Evolutionary conservation across 2,797 vertebrate species (phyloP), one percentile per base, ranked within the genome.

Genomic region (Melanotaenia maccullochi): DNA sequence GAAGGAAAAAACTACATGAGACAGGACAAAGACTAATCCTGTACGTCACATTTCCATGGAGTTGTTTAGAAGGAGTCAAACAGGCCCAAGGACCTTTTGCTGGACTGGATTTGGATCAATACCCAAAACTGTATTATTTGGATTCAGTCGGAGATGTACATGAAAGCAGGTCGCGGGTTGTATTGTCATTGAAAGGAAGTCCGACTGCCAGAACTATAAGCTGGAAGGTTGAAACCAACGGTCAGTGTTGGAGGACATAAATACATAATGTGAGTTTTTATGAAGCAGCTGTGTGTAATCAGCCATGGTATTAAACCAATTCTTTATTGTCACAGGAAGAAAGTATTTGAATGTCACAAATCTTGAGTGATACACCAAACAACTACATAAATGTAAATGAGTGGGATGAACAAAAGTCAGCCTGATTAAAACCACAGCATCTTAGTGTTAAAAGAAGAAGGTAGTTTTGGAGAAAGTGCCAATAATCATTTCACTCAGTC

Each of bases 1-100:
- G 56, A 85, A 74, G 57, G 74, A 85, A 3, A 87, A 84, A 49
- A 73, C 57, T 52, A 83, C 87, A 85, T 88, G 87, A 88, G 72
- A 62, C 57, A 54, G 16, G 42, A 55, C 40, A 1, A 30, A 47
- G 25, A 52, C 11, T 22, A 3, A 6, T 40, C 33, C 0, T 54
- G 40, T 32, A 42, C 65, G 57, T 60, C 56, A 35, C 60, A 33
- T 71, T 77, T 77, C 35, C 71, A 75, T 75, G 49, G 59, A 78
- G 67, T 64, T 84, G 76, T 82, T 67, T 12, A 78, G 73, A 16
- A 75, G 71, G 71, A 81, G 70, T 24, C 24, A 54, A 65, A 66
- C 38, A 42, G 47, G 35, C 25, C 8, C n/a, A 40, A 14, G 2
- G 68, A 59, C 24, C 36, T 49, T 68, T 47, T 82, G 68, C 71